These are phyloP conservation scores for Syngnathus scovelli DNA, from an alignment of 2,113 vertebrate species.

Conservation along the genomic window DNA sequence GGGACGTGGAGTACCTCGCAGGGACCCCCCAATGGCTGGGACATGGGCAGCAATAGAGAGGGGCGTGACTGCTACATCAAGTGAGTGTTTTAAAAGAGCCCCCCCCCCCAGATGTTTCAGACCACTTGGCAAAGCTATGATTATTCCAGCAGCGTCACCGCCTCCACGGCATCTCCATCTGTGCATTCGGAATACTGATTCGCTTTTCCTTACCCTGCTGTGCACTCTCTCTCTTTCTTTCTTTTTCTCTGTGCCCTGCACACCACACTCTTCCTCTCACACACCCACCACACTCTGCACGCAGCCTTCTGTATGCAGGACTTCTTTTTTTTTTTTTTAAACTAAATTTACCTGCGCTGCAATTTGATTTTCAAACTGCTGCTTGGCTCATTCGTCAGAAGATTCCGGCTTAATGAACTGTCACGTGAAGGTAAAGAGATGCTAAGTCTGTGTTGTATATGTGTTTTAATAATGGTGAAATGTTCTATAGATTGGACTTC, in stretches of 20 bases:
- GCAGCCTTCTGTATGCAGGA: constrained; percentile 50
- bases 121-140: constrained; percentile 62
- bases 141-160: constrained; percentile 69
- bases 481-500: neutral
- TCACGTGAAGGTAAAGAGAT: constrained; percentile 65
- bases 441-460: constrained; percentile 17
- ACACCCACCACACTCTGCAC: constrained; percentile 54
- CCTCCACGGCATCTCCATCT: constrained; percentile 65
- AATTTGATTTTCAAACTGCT: constrained; percentile 27
- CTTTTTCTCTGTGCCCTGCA: constrained; percentile 41
- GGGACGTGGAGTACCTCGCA: constrained; percentile 88
- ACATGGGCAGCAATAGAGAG: constrained; percentile 91
- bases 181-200: constrained; percentile 71
- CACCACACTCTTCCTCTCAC: constrained; percentile 38
- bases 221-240: constrained; percentile 54
- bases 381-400: constrained; percentile 25
- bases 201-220: constrained; percentile 53
- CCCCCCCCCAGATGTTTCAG: constrained; percentile 57
- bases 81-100: constrained; percentile 70
- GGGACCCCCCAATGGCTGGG: constrained; percentile 93
- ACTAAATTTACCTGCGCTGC: constrained; percentile 29
- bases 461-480: constrained; percentile 19
- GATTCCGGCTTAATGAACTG: constrained; percentile 50
- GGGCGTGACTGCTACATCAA: constrained; percentile 92
- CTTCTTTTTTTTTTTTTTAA: constrained; percentile 14